These are phyloP conservation scores for Drosophila prolongata DNA, from an alignment of 2,888 invertebrate species.

Conservation along the genomic window DNA sequence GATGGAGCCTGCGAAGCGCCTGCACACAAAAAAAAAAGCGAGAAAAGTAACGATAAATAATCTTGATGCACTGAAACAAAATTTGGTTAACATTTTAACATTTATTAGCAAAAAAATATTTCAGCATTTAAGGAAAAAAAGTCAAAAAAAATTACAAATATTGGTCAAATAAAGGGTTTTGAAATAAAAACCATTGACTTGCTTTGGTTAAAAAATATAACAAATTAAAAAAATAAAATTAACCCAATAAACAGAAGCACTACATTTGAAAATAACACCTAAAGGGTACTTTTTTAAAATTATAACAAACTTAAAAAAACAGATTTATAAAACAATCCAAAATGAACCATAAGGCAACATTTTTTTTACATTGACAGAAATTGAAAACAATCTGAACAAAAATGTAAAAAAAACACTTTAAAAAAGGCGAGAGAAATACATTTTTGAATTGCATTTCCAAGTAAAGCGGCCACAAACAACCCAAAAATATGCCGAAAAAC, in stretches of 20 bases:
- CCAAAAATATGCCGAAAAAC: constrained; percentile 50
- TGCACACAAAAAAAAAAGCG: constrained; percentile 11
- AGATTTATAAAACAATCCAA: not conserved
- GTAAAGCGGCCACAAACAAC: constrained; percentile 55
- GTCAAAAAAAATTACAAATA: too few relatives aligned
- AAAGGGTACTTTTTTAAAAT: too few relatives aligned
- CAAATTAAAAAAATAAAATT: not conserved
- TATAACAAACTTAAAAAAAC: too few relatives aligned
- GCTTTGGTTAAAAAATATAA: not conserved
- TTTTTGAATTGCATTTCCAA: constrained; percentile 79
- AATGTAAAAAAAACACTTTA: constrained; percentile 10
- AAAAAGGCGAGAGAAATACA: constrained; percentile 29
- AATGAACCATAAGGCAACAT: not conserved
- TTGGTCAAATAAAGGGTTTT: too few relatives aligned
- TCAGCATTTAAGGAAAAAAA: too few relatives aligned
- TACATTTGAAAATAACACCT: too few relatives aligned
- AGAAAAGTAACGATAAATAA: constrained; percentile 9
- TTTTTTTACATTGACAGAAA: not conserved
- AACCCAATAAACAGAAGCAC: too few relatives aligned
- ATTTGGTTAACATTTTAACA: too few relatives aligned
- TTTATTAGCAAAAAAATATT: too few relatives aligned
- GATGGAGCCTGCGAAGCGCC: constrained; percentile 31
- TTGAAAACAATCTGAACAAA: not conserved
- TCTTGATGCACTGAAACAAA: not conserved
- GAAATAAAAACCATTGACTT: too few relatives aligned